phyloP scores from a whole-genome alignment of 2,888 invertebrate species.

The Nephrotoma appendiculata region DNA sequence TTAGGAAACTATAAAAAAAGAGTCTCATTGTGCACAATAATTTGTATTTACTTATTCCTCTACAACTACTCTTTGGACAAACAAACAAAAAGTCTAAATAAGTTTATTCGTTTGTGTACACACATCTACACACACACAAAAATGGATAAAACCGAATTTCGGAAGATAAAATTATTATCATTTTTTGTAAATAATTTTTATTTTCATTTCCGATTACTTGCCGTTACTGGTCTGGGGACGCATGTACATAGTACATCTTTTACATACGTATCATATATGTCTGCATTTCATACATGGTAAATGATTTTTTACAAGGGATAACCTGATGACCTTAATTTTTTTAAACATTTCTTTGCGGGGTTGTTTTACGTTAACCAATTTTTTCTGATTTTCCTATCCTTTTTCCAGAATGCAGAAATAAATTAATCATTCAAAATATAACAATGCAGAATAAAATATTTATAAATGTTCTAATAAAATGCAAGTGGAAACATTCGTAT shows the following conservation, averaged over 20 bases:
- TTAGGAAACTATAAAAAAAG: background rate
- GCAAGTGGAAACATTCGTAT: too few species aligned
- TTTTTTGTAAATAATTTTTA: background rate
- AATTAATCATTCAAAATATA: too few species aligned
- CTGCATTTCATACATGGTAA: background rate
- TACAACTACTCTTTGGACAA: background rate
- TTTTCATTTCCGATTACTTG: background rate
- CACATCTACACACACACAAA: background rate
- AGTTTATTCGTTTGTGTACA: background rate
- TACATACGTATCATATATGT: background rate
- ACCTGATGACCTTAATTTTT: background rate
- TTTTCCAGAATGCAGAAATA: too few species aligned
- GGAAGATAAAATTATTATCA: background rate
- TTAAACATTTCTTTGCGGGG: background rate
- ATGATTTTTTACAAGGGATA: background rate
- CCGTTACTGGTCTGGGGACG: background rate
- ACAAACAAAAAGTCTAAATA: background rate
- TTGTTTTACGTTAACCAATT: too few species aligned
- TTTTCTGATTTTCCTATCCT: too few species aligned
- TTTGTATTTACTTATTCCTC: background rate
- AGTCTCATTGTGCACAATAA: background rate
- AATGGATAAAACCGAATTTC: background rate
- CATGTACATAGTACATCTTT: too few species aligned
- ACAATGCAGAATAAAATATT: too few species aligned
- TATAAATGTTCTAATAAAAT: too few species aligned